Evolutionary conservation across 2,888 invertebrate genomes (phyloP).

Genomic region (Drosophila putrida): DNA sequence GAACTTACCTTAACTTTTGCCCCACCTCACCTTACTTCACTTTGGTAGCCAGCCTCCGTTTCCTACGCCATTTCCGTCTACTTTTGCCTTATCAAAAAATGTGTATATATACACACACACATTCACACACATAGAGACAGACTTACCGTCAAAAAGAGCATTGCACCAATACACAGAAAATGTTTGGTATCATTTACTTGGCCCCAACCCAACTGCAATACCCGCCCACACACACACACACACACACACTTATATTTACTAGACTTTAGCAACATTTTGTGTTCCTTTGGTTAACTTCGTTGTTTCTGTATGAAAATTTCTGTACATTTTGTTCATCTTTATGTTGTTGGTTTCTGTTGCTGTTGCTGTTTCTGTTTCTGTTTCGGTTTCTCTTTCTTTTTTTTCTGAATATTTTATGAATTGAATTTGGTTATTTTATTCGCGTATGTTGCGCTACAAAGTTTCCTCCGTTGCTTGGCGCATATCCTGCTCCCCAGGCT

Average conservation of each 20-base stretch:
- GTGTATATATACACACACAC: constrained; percentile 43
- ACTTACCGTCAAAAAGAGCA: constrained; percentile 41
- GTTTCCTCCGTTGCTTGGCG: constrained; percentile 38
- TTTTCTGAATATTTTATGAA: constrained; percentile 78
- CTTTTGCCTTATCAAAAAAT: constrained; percentile 74
- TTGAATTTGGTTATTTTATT: constrained; percentile 80
- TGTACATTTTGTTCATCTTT: constrained; percentile 44
- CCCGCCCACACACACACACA: constrained; percentile 35
- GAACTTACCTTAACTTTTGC: neutral
- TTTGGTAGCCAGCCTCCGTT: constrained; percentile 41
- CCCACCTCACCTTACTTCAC: neutral
- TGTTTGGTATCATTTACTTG: constrained; percentile 74
- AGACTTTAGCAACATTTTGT: constrained; percentile 39
- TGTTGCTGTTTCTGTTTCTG: too few relatives aligned
- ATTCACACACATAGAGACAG: constrained; percentile 23
- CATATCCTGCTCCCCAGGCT: constrained; percentile 18
- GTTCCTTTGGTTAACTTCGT: constrained; percentile 31
- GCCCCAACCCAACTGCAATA: constrained; percentile 63
- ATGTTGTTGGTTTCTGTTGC: constrained; percentile 23
- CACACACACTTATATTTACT: constrained; percentile 28
- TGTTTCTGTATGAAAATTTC: constrained; percentile 48
- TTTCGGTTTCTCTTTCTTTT: constrained; percentile 25
- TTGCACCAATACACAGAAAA: constrained; percentile 62
- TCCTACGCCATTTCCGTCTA: constrained; percentile 75
- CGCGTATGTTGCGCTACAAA: constrained; percentile 78